phyloP scores from a whole-genome alignment of 2,888 invertebrate species.

The Cenopis cana region DNA sequence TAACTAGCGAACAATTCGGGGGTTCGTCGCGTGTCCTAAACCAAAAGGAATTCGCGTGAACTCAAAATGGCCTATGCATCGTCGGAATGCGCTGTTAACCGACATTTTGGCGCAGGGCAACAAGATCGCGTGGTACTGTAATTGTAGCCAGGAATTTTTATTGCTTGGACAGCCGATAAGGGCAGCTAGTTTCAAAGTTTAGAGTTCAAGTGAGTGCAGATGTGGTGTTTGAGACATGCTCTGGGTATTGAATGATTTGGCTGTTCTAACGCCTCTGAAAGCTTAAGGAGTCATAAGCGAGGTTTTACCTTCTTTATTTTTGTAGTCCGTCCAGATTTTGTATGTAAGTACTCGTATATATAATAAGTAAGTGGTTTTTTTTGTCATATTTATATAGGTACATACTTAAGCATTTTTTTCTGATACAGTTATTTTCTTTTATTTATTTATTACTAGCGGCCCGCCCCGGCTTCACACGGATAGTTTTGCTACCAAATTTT shows the following conservation, averaged over 20 bases:
- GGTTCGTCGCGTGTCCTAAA: slow-evolving; percentile 19
- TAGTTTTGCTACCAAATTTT: no score
- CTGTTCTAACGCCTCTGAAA: no score
- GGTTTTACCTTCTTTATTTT: no score
- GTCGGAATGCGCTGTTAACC: not conserved
- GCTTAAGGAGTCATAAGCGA: no score
- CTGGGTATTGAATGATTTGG: not conserved
- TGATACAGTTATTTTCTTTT: no score
- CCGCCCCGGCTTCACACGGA: no score
- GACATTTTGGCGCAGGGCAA: not conserved
- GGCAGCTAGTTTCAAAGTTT: slow-evolving; percentile 17
- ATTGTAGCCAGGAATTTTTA: slow-evolving; percentile 30
- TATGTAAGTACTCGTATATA: no score
- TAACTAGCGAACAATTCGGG: slow-evolving; percentile 12
- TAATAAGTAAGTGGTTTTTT: no score
- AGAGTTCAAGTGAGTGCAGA: slow-evolving; percentile 17
- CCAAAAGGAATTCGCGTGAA: not conserved
- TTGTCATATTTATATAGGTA: no score
- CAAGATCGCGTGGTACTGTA: slow-evolving; percentile 22
- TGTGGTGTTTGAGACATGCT: not conserved
- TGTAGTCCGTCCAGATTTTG: no score
- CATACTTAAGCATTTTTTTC: no score
- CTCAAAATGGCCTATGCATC: not conserved
- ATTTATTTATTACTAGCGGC: no score
- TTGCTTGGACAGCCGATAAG: slow-evolving; percentile 25